Evolutionary conservation across 2,113 vertebrate genomes (phyloP), one percentile per base, ranked within the genome.

Genomic region (Lipotes vexillifer): DNA sequence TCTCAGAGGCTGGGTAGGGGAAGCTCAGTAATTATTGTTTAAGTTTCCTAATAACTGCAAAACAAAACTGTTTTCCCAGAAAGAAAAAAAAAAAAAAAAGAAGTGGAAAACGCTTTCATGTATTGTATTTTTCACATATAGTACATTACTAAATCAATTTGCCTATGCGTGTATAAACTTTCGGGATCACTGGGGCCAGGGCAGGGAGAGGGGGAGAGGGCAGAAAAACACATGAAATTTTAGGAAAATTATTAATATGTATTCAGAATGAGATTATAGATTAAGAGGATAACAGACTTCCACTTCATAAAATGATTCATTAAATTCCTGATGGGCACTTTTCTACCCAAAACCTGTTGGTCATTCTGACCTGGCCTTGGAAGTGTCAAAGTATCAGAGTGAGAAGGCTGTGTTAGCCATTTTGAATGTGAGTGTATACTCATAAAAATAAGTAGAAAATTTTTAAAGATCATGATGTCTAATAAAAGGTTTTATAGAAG

Each of bases 21-120:
- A 38, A 80, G 66, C 96, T 93, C 66, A 92, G 85, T 38, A 84
- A 97, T 95, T 96, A 86, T 74, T 96, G 83, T 93, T 98, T 94
- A 97, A 95, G 97, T 98, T 98, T 97, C 96, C 97, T 97, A 94
- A 97, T 96, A 98, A 96, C 86, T 95, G 94, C 90, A 98, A 97
- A 98, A 92, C 85, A 61, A 91, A 91, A 96, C 57, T 9, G 36
- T 69, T 97, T 98, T 96, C 95, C 33, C 9, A 20, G 7, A 29
- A 68, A 84, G 68, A 94, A 96, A 88, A 44, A 44, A 44, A 44
- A 44, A 8, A 44, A 44, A 44, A 44, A 46, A 46, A 46, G 0
- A 52, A 77, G 17, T n/a, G 12, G 41, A 69, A 66, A 84, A 68
- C 1, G 3, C 66, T 72, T 85, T 41, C 61, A 77, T 33, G 61